Percentiles rank a stretch among this genome's conserved stretches.
Evolutionary conservation across 2,888 invertebrate species (phyloP).

Genomic region (Willowsia nigromaculata): DNA sequence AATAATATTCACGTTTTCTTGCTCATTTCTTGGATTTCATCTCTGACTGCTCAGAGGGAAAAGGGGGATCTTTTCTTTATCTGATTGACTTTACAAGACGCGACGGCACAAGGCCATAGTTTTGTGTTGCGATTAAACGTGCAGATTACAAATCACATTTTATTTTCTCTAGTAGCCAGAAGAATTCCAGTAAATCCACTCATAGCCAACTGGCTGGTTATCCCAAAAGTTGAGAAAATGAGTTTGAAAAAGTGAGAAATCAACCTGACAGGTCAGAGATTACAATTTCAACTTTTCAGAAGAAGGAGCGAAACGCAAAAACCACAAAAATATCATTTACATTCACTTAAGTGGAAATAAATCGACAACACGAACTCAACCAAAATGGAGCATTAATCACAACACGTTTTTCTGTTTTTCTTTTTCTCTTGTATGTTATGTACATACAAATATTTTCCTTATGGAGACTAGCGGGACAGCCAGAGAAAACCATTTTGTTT

Average conservation of each 20-base stretch:
- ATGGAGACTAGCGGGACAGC: not conserved
- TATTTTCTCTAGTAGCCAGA: not conserved
- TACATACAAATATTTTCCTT: not conserved
- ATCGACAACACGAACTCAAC: slow-evolving; percentile 35
- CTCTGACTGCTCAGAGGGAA: not conserved
- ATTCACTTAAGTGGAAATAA: slow-evolving; percentile 43
- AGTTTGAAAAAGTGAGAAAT: slow-evolving; percentile 32
- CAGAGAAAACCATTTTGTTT: not conserved
- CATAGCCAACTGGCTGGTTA: not conserved
- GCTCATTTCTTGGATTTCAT: slow-evolving; percentile 51
- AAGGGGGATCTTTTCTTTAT: not conserved
- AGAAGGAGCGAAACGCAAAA: not conserved
- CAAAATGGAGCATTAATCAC: slow-evolving; percentile 34
- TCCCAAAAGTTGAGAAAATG: not conserved
- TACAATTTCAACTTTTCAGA: slow-evolving; percentile 8
- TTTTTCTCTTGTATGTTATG: not conserved
- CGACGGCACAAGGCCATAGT: slow-evolving; percentile 8
- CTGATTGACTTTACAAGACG: slow-evolving; percentile 17
- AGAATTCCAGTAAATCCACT: not conserved
- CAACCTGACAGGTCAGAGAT: slow-evolving; percentile 34
- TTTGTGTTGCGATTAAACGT: slow-evolving; percentile 45
- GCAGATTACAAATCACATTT: slow-evolving; percentile 43
- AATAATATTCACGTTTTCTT: slow-evolving; percentile 8
- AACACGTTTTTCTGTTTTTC: slow-evolving; percentile 9
- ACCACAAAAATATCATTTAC: slow-evolving; percentile 41